phyloP scores from a whole-genome alignment of 2,113 vertebrate genomes.

The Myiozetetes cayanensis region DNA sequence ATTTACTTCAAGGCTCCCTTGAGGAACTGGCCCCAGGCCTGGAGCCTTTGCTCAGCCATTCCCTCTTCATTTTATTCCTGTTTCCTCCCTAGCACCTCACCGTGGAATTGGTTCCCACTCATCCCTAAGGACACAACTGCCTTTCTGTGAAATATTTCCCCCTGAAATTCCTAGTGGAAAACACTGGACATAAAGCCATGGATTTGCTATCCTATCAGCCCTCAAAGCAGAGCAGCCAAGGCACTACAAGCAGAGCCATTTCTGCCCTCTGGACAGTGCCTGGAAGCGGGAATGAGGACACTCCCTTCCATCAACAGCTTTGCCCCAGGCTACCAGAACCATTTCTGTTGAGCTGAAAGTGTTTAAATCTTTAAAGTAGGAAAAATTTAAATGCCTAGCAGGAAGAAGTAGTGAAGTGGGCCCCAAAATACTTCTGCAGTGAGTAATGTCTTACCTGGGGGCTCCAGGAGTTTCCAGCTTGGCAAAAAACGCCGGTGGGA shows the following conservation, averaged over 20 bases:
- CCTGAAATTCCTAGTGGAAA: not conserved
- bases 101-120: not conserved
- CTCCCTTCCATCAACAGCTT: not conserved
- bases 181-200: not conserved
- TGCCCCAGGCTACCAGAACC: not conserved
- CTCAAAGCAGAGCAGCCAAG: not conserved
- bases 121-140: not conserved
- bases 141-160: not conserved
- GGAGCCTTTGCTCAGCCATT: not conserved
- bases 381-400: not conserved
- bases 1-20: not conserved
- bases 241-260: not conserved
- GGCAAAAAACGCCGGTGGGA: not conserved
- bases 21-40: not conserved
- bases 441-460: not conserved
- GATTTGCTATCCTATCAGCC: not conserved
- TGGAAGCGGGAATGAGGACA: not conserved
- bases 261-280: not conserved
- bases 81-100: not conserved
- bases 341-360: not conserved
- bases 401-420: not conserved
- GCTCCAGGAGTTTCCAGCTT: not conserved
- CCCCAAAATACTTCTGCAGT: not conserved
- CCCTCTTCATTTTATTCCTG: not conserved
- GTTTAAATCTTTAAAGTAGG: not conserved